phyloP scores from a whole-genome alignment of 2,797 vertebrate species.

The Pristis pectinata region DNA sequence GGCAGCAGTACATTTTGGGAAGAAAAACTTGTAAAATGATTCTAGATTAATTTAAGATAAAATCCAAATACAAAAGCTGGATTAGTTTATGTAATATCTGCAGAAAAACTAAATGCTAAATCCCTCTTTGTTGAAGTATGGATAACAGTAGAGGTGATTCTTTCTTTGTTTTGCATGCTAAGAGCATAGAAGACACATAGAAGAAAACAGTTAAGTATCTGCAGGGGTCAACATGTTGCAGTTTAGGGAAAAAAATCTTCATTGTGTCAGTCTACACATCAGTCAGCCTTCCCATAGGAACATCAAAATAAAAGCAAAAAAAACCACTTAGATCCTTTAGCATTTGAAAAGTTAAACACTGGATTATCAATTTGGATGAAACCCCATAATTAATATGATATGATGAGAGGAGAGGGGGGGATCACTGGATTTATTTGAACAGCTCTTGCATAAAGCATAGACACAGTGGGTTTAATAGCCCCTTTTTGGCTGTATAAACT shows the following conservation, averaged over 20 bases:
- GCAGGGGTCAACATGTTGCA: not conserved
- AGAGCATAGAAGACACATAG: not conserved
- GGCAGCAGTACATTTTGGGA: not conserved
- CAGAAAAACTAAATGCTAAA: not conserved
- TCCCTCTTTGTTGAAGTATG: not conserved
- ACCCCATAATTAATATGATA: too few relatives aligned
- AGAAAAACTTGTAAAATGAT: not conserved
- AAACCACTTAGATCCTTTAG: too few relatives aligned
- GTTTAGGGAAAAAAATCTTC: not conserved
- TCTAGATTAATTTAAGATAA: not conserved
- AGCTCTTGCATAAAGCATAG: too few relatives aligned
- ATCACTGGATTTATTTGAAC: too few relatives aligned
- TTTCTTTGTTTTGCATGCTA: not conserved
- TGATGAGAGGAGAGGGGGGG: too few relatives aligned
- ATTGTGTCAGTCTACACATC: not conserved
- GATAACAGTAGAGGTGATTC: not conserved
- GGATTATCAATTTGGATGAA: too few relatives aligned
- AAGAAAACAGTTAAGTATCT: not conserved
- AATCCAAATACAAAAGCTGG: not conserved
- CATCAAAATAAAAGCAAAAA: not conserved
- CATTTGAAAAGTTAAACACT: not conserved
- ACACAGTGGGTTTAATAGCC: too few relatives aligned
- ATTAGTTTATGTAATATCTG: not conserved
- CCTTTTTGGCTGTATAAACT: too few relatives aligned
- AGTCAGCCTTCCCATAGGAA: not conserved